Evolutionary conservation across 2,888 invertebrate species (phyloP).

Genomic region (Parnassius mnemosyne): DNA sequence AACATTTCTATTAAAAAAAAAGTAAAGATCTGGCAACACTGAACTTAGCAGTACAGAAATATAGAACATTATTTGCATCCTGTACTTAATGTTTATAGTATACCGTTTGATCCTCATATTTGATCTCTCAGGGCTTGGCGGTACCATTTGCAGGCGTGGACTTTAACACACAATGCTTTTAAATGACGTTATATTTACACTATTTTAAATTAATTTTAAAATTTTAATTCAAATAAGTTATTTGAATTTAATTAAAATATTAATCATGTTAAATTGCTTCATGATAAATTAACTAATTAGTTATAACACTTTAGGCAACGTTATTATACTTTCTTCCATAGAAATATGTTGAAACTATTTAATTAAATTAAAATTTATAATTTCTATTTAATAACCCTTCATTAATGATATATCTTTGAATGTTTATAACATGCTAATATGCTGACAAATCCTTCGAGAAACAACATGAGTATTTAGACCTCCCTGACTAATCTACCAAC

Average conservation of each 20-base stretch:
- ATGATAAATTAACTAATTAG: background rate
- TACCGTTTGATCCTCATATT: slow-evolving; percentile 45
- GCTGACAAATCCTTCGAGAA: no score
- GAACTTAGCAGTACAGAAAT: slow-evolving; percentile 4
- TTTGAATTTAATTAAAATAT: background rate
- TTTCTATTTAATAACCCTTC: no score
- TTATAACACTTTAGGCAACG: background rate
- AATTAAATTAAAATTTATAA: no score
- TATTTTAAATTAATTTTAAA: background rate
- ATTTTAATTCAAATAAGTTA: background rate
- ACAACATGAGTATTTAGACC: no score
- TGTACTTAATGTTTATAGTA: slow-evolving; percentile 50
- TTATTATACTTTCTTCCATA: no score
- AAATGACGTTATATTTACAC: background rate
- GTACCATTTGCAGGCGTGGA: slow-evolving; percentile 23
- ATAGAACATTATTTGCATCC: slow-evolving; percentile 44
- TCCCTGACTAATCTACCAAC: no score
- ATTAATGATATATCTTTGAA: no score
- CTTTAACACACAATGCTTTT: slow-evolving; percentile 13
- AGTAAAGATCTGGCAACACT: slow-evolving; percentile 13
- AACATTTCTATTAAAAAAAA: background rate
- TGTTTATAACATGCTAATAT: no score
- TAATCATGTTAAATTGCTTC: background rate
- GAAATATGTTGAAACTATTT: no score
- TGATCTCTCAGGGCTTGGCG: slow-evolving; percentile 39